Evolutionary conservation across 1,140 invertebrate genomes (phyloP), one percentile per base, ranked within the genome.

Genomic region (Saccostrea cuccullata): DNA sequence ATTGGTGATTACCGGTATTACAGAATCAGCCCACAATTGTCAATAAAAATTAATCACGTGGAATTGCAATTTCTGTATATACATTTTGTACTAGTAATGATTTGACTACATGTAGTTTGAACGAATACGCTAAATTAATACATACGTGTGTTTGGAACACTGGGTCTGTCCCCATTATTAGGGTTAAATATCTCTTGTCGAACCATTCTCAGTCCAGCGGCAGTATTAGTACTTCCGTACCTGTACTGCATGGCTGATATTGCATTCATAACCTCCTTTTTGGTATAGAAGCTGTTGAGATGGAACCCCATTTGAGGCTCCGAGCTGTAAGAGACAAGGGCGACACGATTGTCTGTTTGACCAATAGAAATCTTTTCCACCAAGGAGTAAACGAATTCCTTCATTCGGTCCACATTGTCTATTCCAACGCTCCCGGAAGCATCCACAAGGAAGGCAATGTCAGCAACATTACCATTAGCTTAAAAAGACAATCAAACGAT

Each of bases 141-240:
- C 93, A 90, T 91, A 94, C 94, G 82, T 85, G 92, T 92, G 86
- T 94, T 92, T 15, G 91, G 90, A 23, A 91, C 90, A 55, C 93
- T 84, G 3, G 82, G 55, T 85, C 94, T 86, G 86, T 94, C 92
- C 17, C 92, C 93, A 55, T 88, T 89, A 11, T 84, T 47, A 2
- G 36, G 56, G 60, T 89, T 87, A 55, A 94, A 91, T 85, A 93
- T 89, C 13, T 86, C 64, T 56, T 90, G 87, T 64, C 93, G 56
- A 6, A 92, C 90, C 20, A 92, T 89, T 67, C 91, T 90, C n/a
- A 94, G 88, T 23, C 92, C 93, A 40, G 89, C 88, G 12, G 92
- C 92, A 12, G 93, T 92, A 86, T 94, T 94, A 1, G 93, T 93
- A 86, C 93, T 93, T 40, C 93, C 94, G 70, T 93, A 93, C 47